Evolutionary conservation across 2,113 vertebrate species (phyloP).

Genomic region (Eonycteris spelaea): DNA sequence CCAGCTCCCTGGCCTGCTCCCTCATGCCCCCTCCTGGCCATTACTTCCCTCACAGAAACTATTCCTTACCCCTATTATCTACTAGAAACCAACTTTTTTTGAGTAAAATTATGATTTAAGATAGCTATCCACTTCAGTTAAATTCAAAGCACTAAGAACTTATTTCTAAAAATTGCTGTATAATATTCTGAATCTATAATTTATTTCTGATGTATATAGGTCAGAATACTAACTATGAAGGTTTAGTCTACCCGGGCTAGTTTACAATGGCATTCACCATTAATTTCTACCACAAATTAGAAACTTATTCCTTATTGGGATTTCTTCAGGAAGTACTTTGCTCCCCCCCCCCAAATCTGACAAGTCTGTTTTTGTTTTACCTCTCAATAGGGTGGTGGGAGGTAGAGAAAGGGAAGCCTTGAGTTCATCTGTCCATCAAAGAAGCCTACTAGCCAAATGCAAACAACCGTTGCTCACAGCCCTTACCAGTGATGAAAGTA

Average conservation of each 20-base stretch:
- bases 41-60: not conserved
- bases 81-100: not conserved
- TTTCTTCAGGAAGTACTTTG: not conserved
- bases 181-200: not conserved
- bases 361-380: not conserved
- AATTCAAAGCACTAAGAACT: not conserved
- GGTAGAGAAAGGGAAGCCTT: not conserved
- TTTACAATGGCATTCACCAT: not conserved
- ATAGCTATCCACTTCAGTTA: not conserved
- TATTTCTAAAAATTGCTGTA: not conserved
- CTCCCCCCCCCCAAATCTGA: not conserved
- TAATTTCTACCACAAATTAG: not conserved
- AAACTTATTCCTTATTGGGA: not conserved
- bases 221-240: not conserved
- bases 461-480: not conserved
- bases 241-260: not conserved
- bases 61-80: not conserved
- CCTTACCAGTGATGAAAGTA: no score
- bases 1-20: not conserved
- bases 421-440: not conserved
- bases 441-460: not conserved
- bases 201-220: not conserved
- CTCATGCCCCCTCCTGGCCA: slow-evolving; percentile 33
- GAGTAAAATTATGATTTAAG: not conserved
- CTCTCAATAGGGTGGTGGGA: not conserved